Evolutionary conservation across 2,888 invertebrate genomes (phyloP).

Genomic region (Oscheius onirici): DNA sequence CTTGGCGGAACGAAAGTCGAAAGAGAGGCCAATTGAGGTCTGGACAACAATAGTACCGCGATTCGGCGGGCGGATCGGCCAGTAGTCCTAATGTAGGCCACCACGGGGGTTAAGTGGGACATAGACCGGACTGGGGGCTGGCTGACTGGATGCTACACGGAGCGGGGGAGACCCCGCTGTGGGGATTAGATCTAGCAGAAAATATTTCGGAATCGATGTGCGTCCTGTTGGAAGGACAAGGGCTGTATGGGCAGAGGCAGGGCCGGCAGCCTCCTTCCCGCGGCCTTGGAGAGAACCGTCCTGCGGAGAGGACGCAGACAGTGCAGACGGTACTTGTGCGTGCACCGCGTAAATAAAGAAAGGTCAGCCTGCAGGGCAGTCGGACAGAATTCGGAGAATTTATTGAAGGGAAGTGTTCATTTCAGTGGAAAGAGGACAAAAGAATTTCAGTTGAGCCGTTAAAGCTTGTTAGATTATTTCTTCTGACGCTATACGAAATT

Average conservation of each 20-base stretch:
- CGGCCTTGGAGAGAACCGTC: slow-evolving; percentile 23
- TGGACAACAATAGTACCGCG: slow-evolving; percentile 27
- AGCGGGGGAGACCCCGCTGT: slow-evolving; percentile 16
- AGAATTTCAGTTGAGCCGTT: no score
- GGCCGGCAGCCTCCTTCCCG: background rate
- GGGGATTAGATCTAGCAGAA: background rate
- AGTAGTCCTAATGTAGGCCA: slow-evolving; percentile 31
- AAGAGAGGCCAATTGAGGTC: slow-evolving; percentile 29
- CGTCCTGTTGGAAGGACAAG: slow-evolving; percentile 12
- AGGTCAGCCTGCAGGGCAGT: background rate
- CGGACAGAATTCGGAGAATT: no score
- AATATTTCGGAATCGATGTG: background rate
- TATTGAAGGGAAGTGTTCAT: no score
- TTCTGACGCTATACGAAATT: no score
- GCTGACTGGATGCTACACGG: slow-evolving; percentile 7
- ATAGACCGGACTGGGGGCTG: slow-evolving; percentile 21
- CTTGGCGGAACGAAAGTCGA: background rate
- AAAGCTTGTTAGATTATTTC: no score
- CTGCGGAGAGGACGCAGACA: slow-evolving; percentile 19
- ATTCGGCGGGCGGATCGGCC: slow-evolving; percentile 19
- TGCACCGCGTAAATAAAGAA: slow-evolving; percentile 16
- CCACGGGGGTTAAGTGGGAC: slow-evolving; percentile 28
- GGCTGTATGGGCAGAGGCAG: background rate
- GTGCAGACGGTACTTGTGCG: slow-evolving; percentile 20
- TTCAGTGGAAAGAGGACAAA: no score